Evolutionary conservation across 1,140 invertebrate species (phyloP), one percentile per base, ranked within the genome.

Genomic region (Varroa destructor): DNA sequence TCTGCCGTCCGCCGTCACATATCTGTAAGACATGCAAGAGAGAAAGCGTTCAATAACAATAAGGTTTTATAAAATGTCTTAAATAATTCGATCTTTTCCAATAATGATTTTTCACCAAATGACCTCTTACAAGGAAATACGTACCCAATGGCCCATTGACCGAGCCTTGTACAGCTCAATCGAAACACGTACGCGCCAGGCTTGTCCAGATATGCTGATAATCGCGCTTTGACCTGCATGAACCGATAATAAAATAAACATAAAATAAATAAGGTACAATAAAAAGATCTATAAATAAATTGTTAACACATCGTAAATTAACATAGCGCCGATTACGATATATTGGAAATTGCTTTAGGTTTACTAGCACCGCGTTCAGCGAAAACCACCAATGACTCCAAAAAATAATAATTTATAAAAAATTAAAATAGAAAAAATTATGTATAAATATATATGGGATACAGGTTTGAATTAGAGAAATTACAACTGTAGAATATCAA

Each of bases 1-100:
- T 80, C 96, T 94, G 6, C 93, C 91, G 78, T 99, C 96, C 0
- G 88, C 87, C 14, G 96, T 99, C n/a, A 99, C 96, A 80, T 99
- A 99, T 14, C 61, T 67, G 61, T 12, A 40, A 46, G 1, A 8
- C 12, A 43, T 25, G 1, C 10, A 8, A 43, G 37, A 8, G 4
- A 51, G 46, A 5, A 51, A 3, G 3, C 46, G 8, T 51, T 51
- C 46, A 51, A 8, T 51, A 5, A 51, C 8, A 8, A 51, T 8
- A 3, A 51, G 8, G 8, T 51, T 51, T 3, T 8, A 25, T 25
- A 25, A 25, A 25, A 25, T 56, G n/a, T 58, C 14, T 40, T 40
- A 25, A 58, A 25, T 40, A 56, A 12, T n/a, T n/a, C 55, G 55
- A 12, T 12, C n/a, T n/a, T 56, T 56, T 12, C 55, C 55, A n/a